phyloP scores from a whole-genome alignment of 2,888 invertebrate genomes.

The Elysia crispata region DNA sequence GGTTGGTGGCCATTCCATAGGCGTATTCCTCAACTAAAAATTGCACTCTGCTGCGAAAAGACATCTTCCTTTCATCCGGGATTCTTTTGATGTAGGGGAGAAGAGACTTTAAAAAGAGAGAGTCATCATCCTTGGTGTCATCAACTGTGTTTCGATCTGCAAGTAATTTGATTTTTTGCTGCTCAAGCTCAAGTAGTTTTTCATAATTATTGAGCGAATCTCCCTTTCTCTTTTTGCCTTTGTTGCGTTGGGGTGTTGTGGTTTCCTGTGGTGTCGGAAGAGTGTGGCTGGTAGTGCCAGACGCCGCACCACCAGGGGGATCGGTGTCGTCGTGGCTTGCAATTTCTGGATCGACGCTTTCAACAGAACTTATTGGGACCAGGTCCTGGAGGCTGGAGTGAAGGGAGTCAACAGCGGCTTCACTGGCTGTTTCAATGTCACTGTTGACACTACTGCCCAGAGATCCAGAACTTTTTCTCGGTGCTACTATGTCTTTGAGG shows the following conservation, averaged over 20 bases:
- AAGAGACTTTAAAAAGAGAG: not conserved
- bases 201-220: no score
- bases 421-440: not conserved
- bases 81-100: not conserved
- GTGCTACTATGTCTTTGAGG: constrained; percentile 2
- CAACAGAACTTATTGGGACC: no score
- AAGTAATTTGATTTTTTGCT: no score
- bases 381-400: not conserved
- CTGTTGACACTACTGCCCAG: not conserved
- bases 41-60: not conserved
- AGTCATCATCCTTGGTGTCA: not conserved
- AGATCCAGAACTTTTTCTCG: not conserved
- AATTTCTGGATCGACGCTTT: not conserved
- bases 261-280: not conserved
- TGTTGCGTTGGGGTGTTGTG: no score
- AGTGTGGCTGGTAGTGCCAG: not conserved
- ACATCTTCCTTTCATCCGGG: not conserved
- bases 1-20: not conserved
- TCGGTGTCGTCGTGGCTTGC: no score
- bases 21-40: not conserved
- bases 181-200: no score
- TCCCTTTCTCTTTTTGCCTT: constrained; percentile 1
- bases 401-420: not conserved
- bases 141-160: no score
- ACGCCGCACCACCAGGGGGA: not conserved